A percentile compares a stretch with the other conserved stretches of the same genome.
Conservation (phyloP, 1,140 invertebrate species). For the Paramacrobiotus metropolitanus region DNA sequence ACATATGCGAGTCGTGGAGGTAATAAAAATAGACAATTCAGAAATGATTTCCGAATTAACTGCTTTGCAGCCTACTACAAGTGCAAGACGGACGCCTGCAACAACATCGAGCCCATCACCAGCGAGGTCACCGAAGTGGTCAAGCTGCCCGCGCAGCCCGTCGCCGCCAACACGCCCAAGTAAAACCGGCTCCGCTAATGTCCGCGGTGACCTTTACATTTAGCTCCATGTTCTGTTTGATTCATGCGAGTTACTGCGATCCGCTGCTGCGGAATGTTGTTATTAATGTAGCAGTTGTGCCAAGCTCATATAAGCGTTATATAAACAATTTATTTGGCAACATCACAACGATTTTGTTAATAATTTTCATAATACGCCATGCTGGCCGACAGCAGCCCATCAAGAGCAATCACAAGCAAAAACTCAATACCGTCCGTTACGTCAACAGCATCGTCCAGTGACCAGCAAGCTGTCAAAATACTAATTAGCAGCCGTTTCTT, state of each 20-base stretch:
- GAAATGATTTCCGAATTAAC: too few species aligned
- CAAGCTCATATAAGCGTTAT: not conserved
- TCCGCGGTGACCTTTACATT: not conserved
- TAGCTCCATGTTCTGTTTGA: not conserved
- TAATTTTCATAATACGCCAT: too few species aligned
- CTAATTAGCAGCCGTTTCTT: not conserved
- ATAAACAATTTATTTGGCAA: too few species aligned
- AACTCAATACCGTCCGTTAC: too few species aligned
- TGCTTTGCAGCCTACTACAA: not conserved
- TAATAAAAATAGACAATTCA: too few species aligned
- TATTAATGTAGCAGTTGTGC: not conserved
- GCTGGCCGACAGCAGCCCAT: too few species aligned
- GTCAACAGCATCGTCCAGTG: too few species aligned
- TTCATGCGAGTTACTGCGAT: not conserved
- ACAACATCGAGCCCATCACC: not conserved
- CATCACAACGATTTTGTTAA: too few species aligned
- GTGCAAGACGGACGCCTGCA: not conserved
- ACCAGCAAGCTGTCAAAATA: not conserved
- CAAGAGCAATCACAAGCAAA: too few species aligned
- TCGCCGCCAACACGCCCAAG: not conserved
- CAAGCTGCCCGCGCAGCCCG: not conserved
- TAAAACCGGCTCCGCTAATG: too few species aligned
- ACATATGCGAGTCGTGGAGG: too few species aligned
- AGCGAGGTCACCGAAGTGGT: not conserved
- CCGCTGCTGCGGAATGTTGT: not conserved